phyloP scores from a whole-genome alignment of 2,113 vertebrate genomes.

The Monarcha castaneiventris region DNA sequence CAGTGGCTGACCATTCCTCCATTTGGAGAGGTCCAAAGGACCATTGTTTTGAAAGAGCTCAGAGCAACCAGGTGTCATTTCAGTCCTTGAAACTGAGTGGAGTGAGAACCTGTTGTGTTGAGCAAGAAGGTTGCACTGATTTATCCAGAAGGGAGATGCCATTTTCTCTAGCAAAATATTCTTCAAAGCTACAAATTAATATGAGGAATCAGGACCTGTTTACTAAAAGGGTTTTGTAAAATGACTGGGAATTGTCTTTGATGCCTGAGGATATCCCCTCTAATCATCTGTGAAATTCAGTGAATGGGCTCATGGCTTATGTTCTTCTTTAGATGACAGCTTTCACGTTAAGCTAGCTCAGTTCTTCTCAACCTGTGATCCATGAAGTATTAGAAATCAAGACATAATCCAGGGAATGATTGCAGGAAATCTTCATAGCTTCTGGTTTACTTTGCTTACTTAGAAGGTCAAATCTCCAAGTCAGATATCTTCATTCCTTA shows the following conservation, averaged over 20 bases:
- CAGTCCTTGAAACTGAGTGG: not conserved
- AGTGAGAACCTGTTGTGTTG: not conserved
- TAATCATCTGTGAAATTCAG: not conserved
- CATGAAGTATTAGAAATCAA: slow-evolving; percentile 5
- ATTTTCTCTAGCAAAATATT: not conserved
- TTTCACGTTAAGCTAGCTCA: not conserved
- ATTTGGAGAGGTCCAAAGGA: not conserved
- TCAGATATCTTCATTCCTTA: not conserved
- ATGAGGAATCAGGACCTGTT: not conserved
- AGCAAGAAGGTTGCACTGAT: not conserved
- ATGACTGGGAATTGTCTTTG: not conserved
- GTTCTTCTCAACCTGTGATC: not conserved
- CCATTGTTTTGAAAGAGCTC: not conserved
- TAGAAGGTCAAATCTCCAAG: not conserved
- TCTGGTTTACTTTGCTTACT: not conserved
- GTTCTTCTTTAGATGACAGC: not conserved
- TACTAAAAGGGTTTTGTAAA: not conserved
- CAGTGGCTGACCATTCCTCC: not conserved
- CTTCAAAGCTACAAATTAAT: not conserved
- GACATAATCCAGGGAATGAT: not conserved
- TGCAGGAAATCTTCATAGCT: not conserved
- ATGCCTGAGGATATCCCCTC: not conserved
- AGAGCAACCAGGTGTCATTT: not conserved
- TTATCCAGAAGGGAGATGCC: not conserved
- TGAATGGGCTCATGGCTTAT: not conserved